phyloP scores from a whole-genome alignment of 2,888 invertebrate species.

The Scrobipalpa costella region DNA sequence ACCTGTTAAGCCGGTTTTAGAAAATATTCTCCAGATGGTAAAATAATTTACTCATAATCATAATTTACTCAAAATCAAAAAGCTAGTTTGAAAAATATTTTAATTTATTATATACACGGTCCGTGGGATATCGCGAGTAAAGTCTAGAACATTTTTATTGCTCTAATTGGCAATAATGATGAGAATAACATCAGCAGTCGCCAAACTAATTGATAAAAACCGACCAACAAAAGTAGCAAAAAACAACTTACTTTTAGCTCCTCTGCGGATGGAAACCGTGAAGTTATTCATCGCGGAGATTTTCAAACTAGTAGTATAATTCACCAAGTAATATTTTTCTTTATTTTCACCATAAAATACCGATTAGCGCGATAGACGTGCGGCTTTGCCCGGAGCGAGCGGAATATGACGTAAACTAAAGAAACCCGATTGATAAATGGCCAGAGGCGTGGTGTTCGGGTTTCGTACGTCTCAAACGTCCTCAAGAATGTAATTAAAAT shows the following conservation, averaged over 20 bases:
- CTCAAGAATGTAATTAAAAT: constrained; percentile 15
- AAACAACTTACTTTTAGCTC: constrained; percentile 65
- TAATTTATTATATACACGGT: neutral
- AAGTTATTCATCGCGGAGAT: constrained; percentile 75
- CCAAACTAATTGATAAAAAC: neutral
- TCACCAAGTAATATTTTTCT: neutral
- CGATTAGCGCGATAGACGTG: constrained; percentile 4
- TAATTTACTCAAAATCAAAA: too few relatives aligned
- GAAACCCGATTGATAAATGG: neutral
- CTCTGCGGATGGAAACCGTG: constrained; percentile 65
- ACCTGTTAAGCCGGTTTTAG: neutral
- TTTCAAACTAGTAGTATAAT: constrained; percentile 27
- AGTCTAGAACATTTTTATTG: neutral
- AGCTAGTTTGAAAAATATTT: neutral
- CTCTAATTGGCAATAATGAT: constrained; percentile 6
- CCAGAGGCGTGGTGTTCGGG: constrained; percentile 23
- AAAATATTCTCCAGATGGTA: neutral
- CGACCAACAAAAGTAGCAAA: neutral
- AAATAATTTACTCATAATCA: neutral
- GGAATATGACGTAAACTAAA: constrained; percentile 19
- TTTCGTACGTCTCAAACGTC: constrained; percentile 25
- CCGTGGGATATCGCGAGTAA: neutral
- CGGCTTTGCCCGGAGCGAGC: neutral
- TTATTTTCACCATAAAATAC: neutral
- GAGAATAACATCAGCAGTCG: neutral